phyloP scores from a whole-genome alignment of 2,113 vertebrate genomes.

The Thalassoma bifasciatum region DNA sequence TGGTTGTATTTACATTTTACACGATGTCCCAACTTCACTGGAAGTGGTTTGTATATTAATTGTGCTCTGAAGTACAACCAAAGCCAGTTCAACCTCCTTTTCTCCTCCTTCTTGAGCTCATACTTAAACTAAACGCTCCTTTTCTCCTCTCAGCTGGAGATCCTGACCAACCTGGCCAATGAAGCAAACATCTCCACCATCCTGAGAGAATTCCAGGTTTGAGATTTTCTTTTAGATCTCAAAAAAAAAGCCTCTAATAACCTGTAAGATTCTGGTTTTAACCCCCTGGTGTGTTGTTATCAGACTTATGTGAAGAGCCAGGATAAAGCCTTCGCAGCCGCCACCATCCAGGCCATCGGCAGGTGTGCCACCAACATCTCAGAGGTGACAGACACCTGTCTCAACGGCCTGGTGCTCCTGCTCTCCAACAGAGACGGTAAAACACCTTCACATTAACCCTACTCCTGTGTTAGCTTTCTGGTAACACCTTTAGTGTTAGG shows the following conservation, averaged over 20 bases:
- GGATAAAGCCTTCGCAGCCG: constrained; percentile 95
- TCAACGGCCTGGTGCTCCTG: constrained; percentile 92
- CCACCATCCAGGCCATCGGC: constrained; percentile 96
- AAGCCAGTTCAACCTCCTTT: not conserved
- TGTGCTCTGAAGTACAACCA: too few relatives aligned
- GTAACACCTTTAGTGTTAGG: too few relatives aligned
- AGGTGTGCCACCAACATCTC: constrained; percentile 95
- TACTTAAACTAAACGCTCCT: not conserved
- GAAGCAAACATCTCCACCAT: constrained; percentile 97
- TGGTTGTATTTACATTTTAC: too few relatives aligned
- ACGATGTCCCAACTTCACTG: too few relatives aligned
- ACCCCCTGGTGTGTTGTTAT: constrained; percentile 6
- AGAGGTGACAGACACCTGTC: constrained; percentile 94
- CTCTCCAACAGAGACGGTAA: constrained; percentile 97
- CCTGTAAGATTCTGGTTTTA: not conserved
- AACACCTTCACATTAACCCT: not conserved
- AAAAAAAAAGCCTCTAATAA: not conserved
- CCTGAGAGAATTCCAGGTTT: constrained; percentile 96
- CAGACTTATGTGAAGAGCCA: constrained; percentile 98
- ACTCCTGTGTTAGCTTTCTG: too few relatives aligned
- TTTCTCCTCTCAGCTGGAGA: constrained; percentile 88
- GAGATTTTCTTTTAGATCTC: not conserved
- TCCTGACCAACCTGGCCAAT: constrained; percentile 95
- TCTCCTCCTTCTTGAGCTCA: not conserved
- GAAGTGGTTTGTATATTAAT: too few relatives aligned